A percentile compares a stretch with the other conserved stretches of the same genome.
phyloP scores from a whole-genome alignment of 2,888 invertebrate genomes.

The Hydrotaea diabolus region DNA sequence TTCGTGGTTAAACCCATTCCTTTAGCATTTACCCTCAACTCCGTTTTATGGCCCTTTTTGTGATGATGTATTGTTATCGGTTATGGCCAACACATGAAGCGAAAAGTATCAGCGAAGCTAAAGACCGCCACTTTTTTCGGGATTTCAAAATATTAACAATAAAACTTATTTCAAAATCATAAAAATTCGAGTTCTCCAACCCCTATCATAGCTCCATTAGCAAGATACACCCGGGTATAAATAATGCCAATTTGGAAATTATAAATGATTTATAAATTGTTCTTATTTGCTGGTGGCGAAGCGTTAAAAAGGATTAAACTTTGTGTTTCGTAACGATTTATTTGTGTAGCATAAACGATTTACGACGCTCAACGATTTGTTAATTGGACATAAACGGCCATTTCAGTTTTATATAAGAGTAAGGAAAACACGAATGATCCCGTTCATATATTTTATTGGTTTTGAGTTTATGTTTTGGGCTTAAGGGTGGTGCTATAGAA shows the following conservation, averaged over 20 bases:
- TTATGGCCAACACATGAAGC: not conserved
- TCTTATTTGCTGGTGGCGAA: not conserved
- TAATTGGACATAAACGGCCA: not conserved
- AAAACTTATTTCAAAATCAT: constrained; percentile 18
- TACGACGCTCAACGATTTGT: not conserved
- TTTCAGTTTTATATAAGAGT: no score
- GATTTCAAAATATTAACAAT: not conserved
- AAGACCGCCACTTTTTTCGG: not conserved
- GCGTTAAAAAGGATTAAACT: not conserved
- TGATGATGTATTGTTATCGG: constrained; percentile 21
- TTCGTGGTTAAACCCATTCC: constrained; percentile 18
- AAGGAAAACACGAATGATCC: no score
- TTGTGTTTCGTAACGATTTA: not conserved
- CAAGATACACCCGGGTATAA: not conserved
- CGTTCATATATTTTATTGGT: no score
- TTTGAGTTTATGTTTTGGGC: no score
- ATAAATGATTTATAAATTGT: constrained; percentile 24
- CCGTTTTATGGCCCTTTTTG: not conserved
- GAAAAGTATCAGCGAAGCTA: not conserved
- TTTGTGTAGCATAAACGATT: constrained; percentile 11
- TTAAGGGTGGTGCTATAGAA: no score
- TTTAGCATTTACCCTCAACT: not conserved
- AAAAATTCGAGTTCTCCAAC: not conserved
- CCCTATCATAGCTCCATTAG: not conserved
- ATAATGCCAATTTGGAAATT: not conserved